Conservation (phyloP, 2,888 invertebrate species). For the Leptura quadrifasciata region DNA sequence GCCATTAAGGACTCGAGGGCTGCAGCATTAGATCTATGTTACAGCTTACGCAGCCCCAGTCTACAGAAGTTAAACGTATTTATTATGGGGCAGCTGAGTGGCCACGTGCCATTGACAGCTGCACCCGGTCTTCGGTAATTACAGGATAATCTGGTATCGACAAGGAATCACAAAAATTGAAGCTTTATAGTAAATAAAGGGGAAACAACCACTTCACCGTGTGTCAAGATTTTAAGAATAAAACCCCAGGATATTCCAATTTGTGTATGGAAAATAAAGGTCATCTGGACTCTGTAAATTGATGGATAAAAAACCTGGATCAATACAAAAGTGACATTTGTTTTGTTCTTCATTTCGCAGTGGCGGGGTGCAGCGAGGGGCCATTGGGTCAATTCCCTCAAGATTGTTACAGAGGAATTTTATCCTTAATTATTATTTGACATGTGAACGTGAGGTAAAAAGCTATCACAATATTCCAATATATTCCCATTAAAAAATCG, state of each 20-base stretch:
- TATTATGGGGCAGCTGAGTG: conserved; percentile 30
- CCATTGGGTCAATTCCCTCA: no score
- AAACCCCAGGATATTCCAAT: not conserved
- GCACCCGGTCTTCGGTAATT: conserved; percentile 16
- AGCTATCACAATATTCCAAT: no score
- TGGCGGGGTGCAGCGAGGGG: no score
- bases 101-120: conserved; percentile 37
- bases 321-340: not conserved
- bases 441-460: no score
- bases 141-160: conserved; percentile 24
- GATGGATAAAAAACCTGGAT: not conserved
- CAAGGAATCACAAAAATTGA: conserved; percentile 23
- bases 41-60: conserved; percentile 16
- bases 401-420: no score
- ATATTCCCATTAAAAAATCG: no score
- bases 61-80: conserved; percentile 27
- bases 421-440: no score
- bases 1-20: conserved; percentile 18
- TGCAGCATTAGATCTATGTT: not conserved
- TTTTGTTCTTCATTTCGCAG: no score
- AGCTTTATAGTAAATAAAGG: conserved; percentile 19
- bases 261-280: not conserved
- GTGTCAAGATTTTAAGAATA: conserved; percentile 1
- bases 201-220: not conserved
- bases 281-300: not conserved